These are phyloP conservation scores for Amphiprion ocellaris DNA, from an alignment of 2,113 vertebrate species.

Conservation along the genomic window DNA sequence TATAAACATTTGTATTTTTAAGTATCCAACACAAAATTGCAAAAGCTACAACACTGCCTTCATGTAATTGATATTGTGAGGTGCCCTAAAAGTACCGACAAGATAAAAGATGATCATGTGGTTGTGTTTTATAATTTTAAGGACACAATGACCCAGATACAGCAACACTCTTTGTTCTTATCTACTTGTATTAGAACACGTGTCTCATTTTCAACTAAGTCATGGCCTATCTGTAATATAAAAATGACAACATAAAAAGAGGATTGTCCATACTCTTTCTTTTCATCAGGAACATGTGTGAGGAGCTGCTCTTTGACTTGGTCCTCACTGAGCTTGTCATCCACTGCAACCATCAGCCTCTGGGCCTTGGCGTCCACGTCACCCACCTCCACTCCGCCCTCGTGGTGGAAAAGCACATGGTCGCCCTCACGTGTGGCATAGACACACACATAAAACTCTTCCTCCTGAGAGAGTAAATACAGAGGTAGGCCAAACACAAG, in stretches of 20 bases:
- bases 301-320: constrained; percentile 89
- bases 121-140: too few relatives aligned
- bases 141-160: too few relatives aligned
- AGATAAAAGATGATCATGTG: too few relatives aligned
- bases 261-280: constrained; percentile 86
- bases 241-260: background rate
- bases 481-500: background rate
- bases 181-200: too few relatives aligned
- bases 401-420: constrained; percentile 93
- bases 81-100: too few relatives aligned
- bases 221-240: background rate
- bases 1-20: too few relatives aligned
- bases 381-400: constrained; percentile 95
- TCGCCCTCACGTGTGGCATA: constrained; percentile 95
- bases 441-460: constrained; percentile 96
- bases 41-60: too few relatives aligned
- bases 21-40: too few relatives aligned
- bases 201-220: too few relatives aligned
- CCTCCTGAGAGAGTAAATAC: constrained; percentile 82
- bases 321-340: constrained; percentile 86
- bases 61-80: too few relatives aligned
- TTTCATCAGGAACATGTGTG: constrained; percentile 83
- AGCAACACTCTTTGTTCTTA: too few relatives aligned
- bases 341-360: constrained; percentile 90
- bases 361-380: constrained; percentile 95